phyloP scores from a whole-genome alignment of 1,140 invertebrate genomes.

The Oreohelix idahoensis region DNA sequence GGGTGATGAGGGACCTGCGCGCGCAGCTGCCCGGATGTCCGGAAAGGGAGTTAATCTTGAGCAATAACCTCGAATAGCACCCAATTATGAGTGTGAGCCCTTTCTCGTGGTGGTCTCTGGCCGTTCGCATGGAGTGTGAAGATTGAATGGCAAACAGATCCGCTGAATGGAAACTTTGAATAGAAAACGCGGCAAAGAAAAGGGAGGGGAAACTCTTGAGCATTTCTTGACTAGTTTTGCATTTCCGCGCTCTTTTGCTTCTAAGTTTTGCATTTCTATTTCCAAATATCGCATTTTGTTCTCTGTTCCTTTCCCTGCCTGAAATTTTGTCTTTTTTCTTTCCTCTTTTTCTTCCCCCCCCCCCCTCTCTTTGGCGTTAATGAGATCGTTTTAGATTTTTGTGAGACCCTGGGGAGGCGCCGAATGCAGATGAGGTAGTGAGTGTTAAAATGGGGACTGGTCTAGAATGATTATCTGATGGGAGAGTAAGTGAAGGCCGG shows the following conservation, averaged over 20 bases:
- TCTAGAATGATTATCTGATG: background rate
- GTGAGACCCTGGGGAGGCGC: background rate
- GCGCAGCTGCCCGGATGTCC: slow-evolving; percentile 17
- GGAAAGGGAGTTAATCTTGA: slow-evolving; percentile 40
- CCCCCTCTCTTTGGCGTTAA: background rate
- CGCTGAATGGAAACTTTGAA: slow-evolving; percentile 12
- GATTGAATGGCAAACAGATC: slow-evolving; percentile 28
- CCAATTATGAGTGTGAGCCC: slow-evolving; percentile 31
- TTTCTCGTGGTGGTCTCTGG: slow-evolving; percentile 18
- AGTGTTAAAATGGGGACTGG: background rate
- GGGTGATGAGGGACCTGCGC: slow-evolving; percentile 34
- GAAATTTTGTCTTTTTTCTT: background rate
- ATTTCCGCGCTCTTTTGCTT: background rate
- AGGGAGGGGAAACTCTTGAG: background rate
- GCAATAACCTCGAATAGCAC: slow-evolving; percentile 24
- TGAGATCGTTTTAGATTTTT: background rate
- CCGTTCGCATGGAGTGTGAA: background rate
- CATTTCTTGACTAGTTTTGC: slow-evolving; percentile 5
- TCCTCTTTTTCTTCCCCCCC: background rate
- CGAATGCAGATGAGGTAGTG: background rate
- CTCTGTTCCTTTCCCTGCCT: background rate
- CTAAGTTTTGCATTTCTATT: slow-evolving; percentile 2
- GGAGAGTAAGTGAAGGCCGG: background rate
- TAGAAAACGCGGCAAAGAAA: background rate
- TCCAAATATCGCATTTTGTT: background rate